Evolutionary conservation across 1,140 invertebrate genomes (phyloP).

Genomic region (Parasteatoda tepidariorum): DNA sequence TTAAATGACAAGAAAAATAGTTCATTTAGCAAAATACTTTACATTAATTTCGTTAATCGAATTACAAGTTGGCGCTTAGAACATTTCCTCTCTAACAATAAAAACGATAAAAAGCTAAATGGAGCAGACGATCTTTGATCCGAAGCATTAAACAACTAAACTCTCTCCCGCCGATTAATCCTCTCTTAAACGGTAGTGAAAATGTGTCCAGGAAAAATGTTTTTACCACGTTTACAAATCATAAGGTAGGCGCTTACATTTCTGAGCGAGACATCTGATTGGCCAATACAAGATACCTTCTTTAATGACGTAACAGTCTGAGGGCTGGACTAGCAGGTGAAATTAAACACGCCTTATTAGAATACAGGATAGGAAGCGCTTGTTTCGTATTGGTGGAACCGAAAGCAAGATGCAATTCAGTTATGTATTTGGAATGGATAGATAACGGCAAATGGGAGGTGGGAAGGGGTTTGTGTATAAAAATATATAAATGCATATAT

Average conservation of each 20-base stretch:
- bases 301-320: slow-evolving; percentile 58
- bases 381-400: slow-evolving; percentile 33
- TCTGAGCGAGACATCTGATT: slow-evolving; percentile 18
- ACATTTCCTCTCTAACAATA: slow-evolving; percentile 28
- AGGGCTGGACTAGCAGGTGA: slow-evolving; percentile 48
- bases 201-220: slow-evolving; percentile 59
- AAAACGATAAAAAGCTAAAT: slow-evolving; percentile 38
- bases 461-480: not conserved
- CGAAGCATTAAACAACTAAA: slow-evolving; percentile 61
- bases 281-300: slow-evolving; percentile 25
- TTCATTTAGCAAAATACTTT: not conserved
- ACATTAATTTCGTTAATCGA: slow-evolving; percentile 7
- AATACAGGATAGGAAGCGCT: slow-evolving; percentile 31
- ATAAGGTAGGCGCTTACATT: slow-evolving; percentile 33
- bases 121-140: slow-evolving; percentile 39
- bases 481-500: slow-evolving; percentile 29
- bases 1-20: not conserved
- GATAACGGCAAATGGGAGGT: not conserved
- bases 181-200: slow-evolving; percentile 59
- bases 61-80: slow-evolving; percentile 23
- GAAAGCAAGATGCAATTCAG: slow-evolving; percentile 48
- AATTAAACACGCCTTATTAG: slow-evolving; percentile 60
- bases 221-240: slow-evolving; percentile 56
- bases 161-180: slow-evolving; percentile 52
- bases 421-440: too few species aligned